phyloP scores from a whole-genome alignment of 2,888 invertebrate species.

The Cenopis cana region DNA sequence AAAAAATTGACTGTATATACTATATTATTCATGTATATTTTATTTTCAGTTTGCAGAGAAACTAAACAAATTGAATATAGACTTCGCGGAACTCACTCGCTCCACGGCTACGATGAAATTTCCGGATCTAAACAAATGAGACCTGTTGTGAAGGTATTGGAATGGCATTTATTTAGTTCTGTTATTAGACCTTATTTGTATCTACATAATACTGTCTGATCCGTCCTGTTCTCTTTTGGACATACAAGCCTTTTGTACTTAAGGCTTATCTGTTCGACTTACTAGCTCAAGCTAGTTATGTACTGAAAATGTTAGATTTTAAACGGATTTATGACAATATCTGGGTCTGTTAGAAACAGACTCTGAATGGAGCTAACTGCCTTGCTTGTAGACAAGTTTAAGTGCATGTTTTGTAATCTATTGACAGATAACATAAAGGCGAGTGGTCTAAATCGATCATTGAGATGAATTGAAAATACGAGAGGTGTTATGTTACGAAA shows the following conservation, averaged over 20 bases:
- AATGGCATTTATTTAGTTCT: constrained; percentile 1
- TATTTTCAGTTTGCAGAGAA: constrained; percentile 69
- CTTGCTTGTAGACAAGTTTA: constrained; percentile 20
- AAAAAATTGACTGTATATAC: too few relatives aligned
- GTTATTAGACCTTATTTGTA: background rate
- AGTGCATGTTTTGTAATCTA: constrained; percentile 1
- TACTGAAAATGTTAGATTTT: background rate
- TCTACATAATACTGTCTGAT: background rate
- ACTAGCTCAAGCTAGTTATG: background rate
- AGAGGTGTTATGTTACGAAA: too few relatives aligned
- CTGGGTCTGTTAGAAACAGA: background rate
- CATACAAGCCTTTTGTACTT: background rate
- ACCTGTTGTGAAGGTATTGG: background rate
- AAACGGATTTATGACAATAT: constrained; percentile 13
- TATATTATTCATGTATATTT: constrained; percentile 1
- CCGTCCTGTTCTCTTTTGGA: constrained; percentile 4
- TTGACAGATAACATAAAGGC: constrained; percentile 4
- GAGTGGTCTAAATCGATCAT: constrained; percentile 1
- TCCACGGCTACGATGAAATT: constrained; percentile 25
- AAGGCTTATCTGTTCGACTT: background rate
- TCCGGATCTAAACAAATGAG: constrained; percentile 25
- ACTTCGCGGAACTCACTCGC: constrained; percentile 40
- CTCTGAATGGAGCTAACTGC: background rate
- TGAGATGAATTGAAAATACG: too few relatives aligned
- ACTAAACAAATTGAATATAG: constrained; percentile 71